Evolutionary conservation across 1,140 invertebrate genomes (phyloP).

Genomic region (Reticulitermes speratus): DNA sequence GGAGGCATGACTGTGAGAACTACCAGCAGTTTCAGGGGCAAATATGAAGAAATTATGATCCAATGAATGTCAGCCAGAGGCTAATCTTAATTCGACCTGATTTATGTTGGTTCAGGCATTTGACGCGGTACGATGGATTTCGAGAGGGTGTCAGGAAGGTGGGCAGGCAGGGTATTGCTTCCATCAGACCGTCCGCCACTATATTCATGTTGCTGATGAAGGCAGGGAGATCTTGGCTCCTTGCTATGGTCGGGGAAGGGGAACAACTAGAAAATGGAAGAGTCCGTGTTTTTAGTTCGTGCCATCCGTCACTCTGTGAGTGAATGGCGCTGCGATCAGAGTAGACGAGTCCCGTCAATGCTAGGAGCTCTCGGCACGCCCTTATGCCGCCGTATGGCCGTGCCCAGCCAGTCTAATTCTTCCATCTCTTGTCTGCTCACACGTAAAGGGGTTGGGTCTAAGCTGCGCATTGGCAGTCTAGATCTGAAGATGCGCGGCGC

Average conservation of each 20-base stretch:
- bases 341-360: not conserved
- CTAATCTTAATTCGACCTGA: not conserved
- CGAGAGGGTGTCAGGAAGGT: not conserved
- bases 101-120: not conserved
- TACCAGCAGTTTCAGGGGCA: not conserved
- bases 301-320: conserved; percentile 28
- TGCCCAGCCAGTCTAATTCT: conserved; percentile 24
- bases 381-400: not conserved
- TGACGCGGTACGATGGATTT: not conserved
- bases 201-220: no score
- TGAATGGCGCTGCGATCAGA: conserved; percentile 21
- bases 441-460: conserved; percentile 25
- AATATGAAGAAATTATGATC: not conserved
- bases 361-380: not conserved
- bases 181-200: no score
- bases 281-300: conserved; percentile 21
- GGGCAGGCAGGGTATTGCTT: not conserved
- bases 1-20: not conserved
- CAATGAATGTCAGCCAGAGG: not conserved
- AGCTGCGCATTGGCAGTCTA: conserved; percentile 29
- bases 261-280: conserved; percentile 26
- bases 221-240: no score
- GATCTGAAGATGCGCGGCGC: conserved; percentile 34
- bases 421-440: conserved; percentile 22
- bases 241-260: not conserved